These are phyloP conservation scores for Pseudopipra pipra DNA, from an alignment of 2,113 vertebrate genomes.

Conservation along the genomic window DNA sequence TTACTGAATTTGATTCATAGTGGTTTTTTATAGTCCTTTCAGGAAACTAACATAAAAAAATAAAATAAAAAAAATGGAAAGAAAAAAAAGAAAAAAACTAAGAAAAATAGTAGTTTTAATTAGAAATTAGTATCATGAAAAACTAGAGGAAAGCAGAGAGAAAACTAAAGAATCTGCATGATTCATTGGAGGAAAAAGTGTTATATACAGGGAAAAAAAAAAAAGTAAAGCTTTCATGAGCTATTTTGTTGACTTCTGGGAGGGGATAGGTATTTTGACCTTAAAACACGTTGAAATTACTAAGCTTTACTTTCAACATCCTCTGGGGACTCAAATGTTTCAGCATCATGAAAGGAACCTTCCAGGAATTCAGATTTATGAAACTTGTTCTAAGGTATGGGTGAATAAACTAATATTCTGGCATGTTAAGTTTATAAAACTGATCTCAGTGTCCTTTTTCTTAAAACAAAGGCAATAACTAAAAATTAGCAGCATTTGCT, in stretches of 20 bases:
- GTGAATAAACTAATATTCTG: neutral
- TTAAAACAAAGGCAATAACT: neutral
- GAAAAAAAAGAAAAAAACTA: neutral
- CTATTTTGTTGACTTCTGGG: neutral
- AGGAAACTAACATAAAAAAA: neutral
- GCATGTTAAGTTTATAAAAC: neutral
- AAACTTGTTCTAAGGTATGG: neutral
- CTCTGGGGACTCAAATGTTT: neutral
- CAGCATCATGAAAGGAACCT: slow-evolving; percentile 25
- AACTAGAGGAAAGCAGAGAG: neutral
- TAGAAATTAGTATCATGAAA: neutral
- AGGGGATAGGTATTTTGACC: neutral
- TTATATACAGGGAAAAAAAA: neutral
- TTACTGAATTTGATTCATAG: neutral
- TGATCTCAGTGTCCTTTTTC: neutral
- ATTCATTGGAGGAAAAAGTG: neutral
- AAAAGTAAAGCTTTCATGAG: neutral
- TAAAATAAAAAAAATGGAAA: neutral
- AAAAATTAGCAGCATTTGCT: neutral
- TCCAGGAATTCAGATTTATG: slow-evolving; percentile 40
- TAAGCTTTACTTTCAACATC: neutral
- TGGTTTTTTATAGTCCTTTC: neutral
- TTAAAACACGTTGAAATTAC: slow-evolving; percentile 24
- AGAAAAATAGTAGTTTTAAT: neutral
- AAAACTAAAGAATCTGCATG: neutral